phyloP scores from a whole-genome alignment of 2,888 invertebrate genomes.

The Oeneis ivallda region DNA sequence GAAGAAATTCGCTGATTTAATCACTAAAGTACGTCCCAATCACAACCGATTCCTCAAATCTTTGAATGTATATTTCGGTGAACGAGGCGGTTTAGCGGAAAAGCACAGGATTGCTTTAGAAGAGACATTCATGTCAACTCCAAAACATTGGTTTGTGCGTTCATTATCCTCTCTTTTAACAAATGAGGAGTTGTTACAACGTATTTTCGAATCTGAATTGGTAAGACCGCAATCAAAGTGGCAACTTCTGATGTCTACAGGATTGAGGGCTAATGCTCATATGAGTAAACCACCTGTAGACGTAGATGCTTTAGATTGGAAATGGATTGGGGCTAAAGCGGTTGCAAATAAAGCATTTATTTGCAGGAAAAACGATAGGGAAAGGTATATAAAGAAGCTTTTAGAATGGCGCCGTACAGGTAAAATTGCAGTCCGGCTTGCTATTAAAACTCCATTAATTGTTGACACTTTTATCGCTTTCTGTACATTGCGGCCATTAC shows the following conservation, averaged over 20 bases:
- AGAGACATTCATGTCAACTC: constrained; percentile 21
- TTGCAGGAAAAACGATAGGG: constrained; percentile 45
- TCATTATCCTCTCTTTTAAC: constrained; percentile 40
- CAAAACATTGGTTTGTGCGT: constrained; percentile 38
- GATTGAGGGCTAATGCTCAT: constrained; percentile 53
- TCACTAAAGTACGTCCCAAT: constrained; percentile 36
- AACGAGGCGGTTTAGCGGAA: constrained; percentile 50
- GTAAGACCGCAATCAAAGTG: constrained; percentile 33
- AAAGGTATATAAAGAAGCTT: constrained; percentile 43
- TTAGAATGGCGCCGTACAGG: constrained; percentile 49
- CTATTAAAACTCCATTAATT: constrained; percentile 44
- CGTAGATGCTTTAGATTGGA: constrained; percentile 49
- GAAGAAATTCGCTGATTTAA: constrained; percentile 42
- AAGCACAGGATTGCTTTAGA: constrained; percentile 40
- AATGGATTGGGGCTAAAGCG: constrained; percentile 52
- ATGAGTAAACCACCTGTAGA: constrained; percentile 49
- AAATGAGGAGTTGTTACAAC: constrained; percentile 22
- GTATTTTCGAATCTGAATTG: constrained; percentile 38
- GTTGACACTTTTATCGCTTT: constrained; percentile 43
- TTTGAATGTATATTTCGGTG: constrained; percentile 56
- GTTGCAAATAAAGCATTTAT: constrained; percentile 50
- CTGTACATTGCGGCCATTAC: constrained; percentile 46
- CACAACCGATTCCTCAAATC: constrained; percentile 52
- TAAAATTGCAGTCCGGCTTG: constrained; percentile 50
- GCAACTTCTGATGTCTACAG: constrained; percentile 41